Conservation (phyloP, 2,888 invertebrate genomes). For the Sericinus montela region DNA sequence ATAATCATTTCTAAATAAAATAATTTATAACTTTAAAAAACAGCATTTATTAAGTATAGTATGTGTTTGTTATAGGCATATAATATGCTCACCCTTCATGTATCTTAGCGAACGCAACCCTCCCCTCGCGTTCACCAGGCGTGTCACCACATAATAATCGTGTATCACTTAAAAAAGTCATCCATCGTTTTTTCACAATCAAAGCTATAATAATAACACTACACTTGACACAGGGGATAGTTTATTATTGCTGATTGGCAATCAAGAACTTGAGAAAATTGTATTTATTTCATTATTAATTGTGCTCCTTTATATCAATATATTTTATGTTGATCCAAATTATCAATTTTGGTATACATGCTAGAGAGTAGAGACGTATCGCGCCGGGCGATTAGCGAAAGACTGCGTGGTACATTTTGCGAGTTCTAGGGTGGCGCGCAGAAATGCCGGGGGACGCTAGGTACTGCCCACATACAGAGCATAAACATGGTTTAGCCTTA, state of each 20-base stretch:
- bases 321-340: constrained; percentile 26
- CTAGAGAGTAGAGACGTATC: constrained; percentile 51
- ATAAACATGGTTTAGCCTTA: too few relatives aligned
- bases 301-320: constrained; percentile 23
- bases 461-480: constrained; percentile 32
- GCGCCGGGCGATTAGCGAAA: constrained; percentile 56
- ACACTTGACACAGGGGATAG: constrained; percentile 26
- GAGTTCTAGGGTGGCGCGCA: constrained; percentile 59
- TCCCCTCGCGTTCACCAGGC: constrained; percentile 38
- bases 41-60: too few relatives aligned
- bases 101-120: constrained; percentile 34
- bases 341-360: constrained; percentile 40
- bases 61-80: neutral
- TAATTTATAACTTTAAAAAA: too few relatives aligned
- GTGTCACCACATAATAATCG: constrained; percentile 38
- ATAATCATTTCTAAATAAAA: too few relatives aligned
- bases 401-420: constrained; percentile 65
- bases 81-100: constrained; percentile 69
- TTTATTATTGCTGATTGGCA: neutral
- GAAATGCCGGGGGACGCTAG: constrained; percentile 51
- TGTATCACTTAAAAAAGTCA: constrained; percentile 43
- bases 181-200: constrained; percentile 30
- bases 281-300: constrained; percentile 7
- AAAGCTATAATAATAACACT: constrained; percentile 24
- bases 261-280: neutral